Conservation (phyloP, 2,888 invertebrate genomes). For the Eubasilissa splendida region DNA sequence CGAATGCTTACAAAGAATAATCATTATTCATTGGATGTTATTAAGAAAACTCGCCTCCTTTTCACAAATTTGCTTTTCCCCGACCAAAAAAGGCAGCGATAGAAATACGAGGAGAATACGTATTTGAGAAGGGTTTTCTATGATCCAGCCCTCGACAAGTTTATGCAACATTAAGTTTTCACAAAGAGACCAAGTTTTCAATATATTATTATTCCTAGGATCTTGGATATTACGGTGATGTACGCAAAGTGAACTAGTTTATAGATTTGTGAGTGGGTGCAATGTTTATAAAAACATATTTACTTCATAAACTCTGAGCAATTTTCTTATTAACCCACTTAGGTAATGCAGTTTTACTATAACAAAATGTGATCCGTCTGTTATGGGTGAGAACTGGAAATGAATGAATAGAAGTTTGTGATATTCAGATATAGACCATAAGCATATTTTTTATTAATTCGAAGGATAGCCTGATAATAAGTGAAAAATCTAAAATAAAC, state of each 20-base stretch:
- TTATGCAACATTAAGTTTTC: constrained; percentile 58
- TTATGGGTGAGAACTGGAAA: too few relatives aligned
- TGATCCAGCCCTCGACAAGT: constrained; percentile 57
- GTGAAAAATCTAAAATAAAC: too few relatives aligned
- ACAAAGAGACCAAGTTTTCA: constrained; percentile 51
- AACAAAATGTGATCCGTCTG: too few relatives aligned
- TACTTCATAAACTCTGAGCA: too few relatives aligned
- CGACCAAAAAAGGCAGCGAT: neutral
- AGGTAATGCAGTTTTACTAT: too few relatives aligned
- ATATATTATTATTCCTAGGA: constrained; percentile 36
- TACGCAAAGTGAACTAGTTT: neutral
- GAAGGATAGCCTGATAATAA: too few relatives aligned
- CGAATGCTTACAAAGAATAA: constrained; percentile 24
- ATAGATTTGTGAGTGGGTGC: neutral
- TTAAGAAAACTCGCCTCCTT: constrained; percentile 33
- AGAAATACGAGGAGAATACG: constrained; percentile 44
- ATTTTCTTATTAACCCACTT: too few relatives aligned
- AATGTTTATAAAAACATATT: too few relatives aligned
- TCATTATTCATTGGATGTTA: constrained; percentile 30
- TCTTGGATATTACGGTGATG: neutral
- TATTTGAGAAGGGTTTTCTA: constrained; percentile 56
- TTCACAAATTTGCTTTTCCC: constrained; percentile 33
- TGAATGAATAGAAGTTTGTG: too few relatives aligned
- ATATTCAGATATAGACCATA: too few relatives aligned
- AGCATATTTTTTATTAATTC: too few relatives aligned